Percentiles rank a stretch among this genome's conserved stretches.
Conservation (phyloP, 2,797 vertebrate genomes). For the Lepus townsendii region DNA sequence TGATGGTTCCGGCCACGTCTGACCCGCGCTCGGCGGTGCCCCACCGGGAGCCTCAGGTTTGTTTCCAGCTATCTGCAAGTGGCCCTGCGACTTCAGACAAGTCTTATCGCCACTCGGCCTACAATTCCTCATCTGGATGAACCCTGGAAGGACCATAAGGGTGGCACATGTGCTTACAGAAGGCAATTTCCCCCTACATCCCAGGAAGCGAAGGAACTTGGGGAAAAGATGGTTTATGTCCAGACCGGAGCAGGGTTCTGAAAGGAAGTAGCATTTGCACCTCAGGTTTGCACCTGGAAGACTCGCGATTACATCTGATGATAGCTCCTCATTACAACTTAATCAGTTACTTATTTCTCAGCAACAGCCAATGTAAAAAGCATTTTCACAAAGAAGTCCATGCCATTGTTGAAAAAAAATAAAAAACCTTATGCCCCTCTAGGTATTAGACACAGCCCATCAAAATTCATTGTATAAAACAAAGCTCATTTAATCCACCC, state of each 20-base stretch:
- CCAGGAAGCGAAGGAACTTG: background rate
- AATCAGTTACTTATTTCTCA: conserved; percentile 30
- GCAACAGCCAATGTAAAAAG: background rate
- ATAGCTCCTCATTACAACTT: conserved; percentile 17
- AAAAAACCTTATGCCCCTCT: background rate
- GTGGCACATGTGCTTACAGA: background rate
- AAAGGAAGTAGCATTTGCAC: background rate
- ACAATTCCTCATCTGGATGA: conserved; percentile 16
- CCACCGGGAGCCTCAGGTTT: background rate
- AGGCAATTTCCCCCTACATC: background rate
- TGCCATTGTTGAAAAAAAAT: background rate
- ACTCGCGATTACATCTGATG: background rate
- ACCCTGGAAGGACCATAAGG: background rate
- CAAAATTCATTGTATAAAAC: conserved; percentile 44
- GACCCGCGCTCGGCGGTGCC: no score
- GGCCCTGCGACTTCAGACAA: background rate
- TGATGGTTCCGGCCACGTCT: background rate
- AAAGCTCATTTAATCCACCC: background rate
- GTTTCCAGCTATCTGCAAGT: background rate
- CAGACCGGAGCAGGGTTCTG: background rate
- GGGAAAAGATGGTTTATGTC: background rate
- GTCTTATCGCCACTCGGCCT: background rate
- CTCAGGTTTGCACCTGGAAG: background rate
- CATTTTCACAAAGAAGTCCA: conserved; percentile 43
- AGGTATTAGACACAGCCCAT: background rate